Conservation (phyloP, 2,113 vertebrate genomes). For the Percina caprodes region DNA sequence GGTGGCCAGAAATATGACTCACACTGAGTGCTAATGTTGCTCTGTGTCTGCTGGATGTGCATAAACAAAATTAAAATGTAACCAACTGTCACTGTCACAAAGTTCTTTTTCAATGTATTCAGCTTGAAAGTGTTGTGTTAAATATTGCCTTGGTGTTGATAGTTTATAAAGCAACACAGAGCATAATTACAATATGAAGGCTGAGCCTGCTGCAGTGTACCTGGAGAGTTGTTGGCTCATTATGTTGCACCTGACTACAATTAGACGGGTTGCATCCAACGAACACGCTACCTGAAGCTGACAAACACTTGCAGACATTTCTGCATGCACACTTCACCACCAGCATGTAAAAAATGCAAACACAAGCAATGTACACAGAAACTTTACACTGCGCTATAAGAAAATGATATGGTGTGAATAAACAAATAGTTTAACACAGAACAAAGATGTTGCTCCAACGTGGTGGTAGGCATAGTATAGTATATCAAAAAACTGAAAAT, state of each 20-base stretch:
- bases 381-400: not conserved
- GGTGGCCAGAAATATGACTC: not conserved
- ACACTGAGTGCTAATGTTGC: not conserved
- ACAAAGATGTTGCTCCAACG: not conserved
- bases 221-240: slow-evolving; percentile 29
- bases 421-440: not conserved
- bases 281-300: slow-evolving; percentile 30
- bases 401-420: not conserved
- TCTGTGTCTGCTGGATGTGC: not conserved
- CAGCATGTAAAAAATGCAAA: not conserved
- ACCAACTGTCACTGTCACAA: not conserved
- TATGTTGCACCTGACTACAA: slow-evolving; percentile 53
- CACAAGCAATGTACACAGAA: not conserved
- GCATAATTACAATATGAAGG: slow-evolving; percentile 21
- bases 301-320: not conserved
- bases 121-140: not conserved
- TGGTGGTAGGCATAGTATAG: not conserved
- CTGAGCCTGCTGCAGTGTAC: slow-evolving; percentile 3
- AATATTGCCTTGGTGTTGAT: not conserved
- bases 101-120: not conserved
- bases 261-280: slow-evolving; percentile 39
- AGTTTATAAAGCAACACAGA: not conserved
- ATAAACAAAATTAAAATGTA: not conserved
- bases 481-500: too few relatives aligned
- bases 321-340: not conserved